Base-by-base conservation (phyloP, 2,888 invertebrate genomes). In the Hirtodrosophila confusa region DNA sequence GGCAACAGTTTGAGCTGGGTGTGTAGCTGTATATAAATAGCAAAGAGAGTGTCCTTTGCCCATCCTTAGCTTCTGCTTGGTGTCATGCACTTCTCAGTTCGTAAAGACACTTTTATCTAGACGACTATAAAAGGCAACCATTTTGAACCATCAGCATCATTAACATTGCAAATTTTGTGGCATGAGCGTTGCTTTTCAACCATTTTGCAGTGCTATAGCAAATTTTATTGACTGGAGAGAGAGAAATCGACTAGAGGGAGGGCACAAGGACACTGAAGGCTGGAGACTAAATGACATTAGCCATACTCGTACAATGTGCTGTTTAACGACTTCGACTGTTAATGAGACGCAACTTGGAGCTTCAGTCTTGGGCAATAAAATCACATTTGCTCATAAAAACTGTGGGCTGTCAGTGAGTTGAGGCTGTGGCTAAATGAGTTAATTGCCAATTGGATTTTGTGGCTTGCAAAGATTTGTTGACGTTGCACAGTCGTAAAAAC, bases 391-490 rank as follows among this genome's bases (percentile, higher is more conserved):
- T 54, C 49, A 78, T 82, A 87, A 87, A 83, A 85, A 67, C 72
- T 40, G 43, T 45, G 37, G 12, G 35, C 51, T 50, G 62, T 36
- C 40, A 23, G 27, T 36, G 51, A 60, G 47, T 58, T 63, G 49
- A 57, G 82, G 56, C 47, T 41, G 50, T 58, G 53, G 54, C 74
- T 60, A 78, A 83, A 85, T 83, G 87, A 83, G 86, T 87, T 83
- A 83, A 83, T 87, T 87, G 87, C 58, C 77, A 76, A 73, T 83
- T 85, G 82, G 70, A 83, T 87, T 87, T 86, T 85, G 87, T 78
- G 74, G 62, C 67, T 55, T 57, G 69, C 68, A 70, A 71, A 63
- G 87, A 83, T 83, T 83, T 83, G 75, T 73, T 64, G 79, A 75
- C 70, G 75, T 55, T 70, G 78, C 78, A 78, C 48, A 68, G 63